Evolutionary conservation across 2,113 vertebrate genomes (phyloP), one percentile per base, ranked within the genome.

Genomic region (Chaetodon trifascialis): DNA sequence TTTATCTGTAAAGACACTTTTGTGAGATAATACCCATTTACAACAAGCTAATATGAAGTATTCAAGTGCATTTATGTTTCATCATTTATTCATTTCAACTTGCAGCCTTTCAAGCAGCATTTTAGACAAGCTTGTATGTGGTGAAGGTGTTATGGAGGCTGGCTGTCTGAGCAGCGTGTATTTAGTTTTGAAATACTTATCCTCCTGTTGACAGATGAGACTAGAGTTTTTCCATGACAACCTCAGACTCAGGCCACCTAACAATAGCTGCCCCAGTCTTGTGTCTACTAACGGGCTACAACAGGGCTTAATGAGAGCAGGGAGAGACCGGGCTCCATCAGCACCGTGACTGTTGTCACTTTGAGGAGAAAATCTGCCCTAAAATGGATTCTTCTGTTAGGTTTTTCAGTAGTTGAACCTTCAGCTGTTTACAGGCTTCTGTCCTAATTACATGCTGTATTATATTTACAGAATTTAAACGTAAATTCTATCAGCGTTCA

Each of bases 171-270:
- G 83, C 55, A 25, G 46, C 21, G 23, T 89, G 66, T 76, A 65
- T 86, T 85, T 84, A 71, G 89, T 84, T 92, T 80, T 89, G 89
- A 91, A 93, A 90, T 81, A 77, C 84, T 88, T 89, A 94, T 87
- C 91, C 89, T 59, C 15, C 12, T 34, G 88, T 51, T 90, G 90
- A 93, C 88, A 90, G 91, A 92, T 42, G 66, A 89, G 86, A 88
- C 80, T 46, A 25, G 83, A 87, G 67, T 86, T 91, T 89, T 88
- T 89, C 80, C 84, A 91, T 76, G 90, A 91, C 87, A 85, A 88
- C 86, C 58, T 77, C 62, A 59, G 73, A 88, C 65, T 82, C 60
- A 42, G 73, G 63, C 74, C 78, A 84, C 82, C 86, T 85, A 86
- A 90, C 91, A 86, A 88, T 81, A 90, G 80, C 83, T 73, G 66